Evolutionary conservation across 2,888 invertebrate species (phyloP), one percentile per base, ranked within the genome.

Genomic region (Celastrina argiolus): DNA sequence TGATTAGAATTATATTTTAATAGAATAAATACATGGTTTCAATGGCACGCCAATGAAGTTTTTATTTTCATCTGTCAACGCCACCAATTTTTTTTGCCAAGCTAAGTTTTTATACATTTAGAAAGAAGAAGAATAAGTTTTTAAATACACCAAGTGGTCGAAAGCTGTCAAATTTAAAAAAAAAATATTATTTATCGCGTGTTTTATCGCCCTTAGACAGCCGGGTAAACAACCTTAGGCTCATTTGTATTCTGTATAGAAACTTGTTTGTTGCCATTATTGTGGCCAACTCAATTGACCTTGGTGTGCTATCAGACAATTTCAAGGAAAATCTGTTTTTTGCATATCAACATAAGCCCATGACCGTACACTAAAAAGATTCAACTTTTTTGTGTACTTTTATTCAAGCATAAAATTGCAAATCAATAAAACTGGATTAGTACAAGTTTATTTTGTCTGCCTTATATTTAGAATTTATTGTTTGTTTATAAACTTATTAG

Each of bases 241-340:
- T 51, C 51, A 51, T 51, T 51, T 16, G 51, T 51, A 51, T 51
- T 51, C 51, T 41, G 28, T 41, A 26, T 41, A 63, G 22, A 41
- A 63, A 41, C 63, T 26, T 63, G 63, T 51, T 51, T 26, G 51
- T 51, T 14, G 22, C 51, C 51, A 51, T 51, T 51, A 51, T 22
- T 26, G 12, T 26, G 12, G 7, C 51, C 51, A 26, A 45, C 45
- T 45, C 18, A 26, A 36, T 51, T 51, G 51, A 51, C 51, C 51
- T 51, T 51, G 51, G 51, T 22, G 51, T 22, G 51, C 10, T 22
- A 51, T 51, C 22, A 51, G 22, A 45, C 36, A 36, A 36, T 36
- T 10, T 36, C 36, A 36, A 51, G 22, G 14, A 51, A 51, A 51
- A 26, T 22, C 22, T 5, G 22, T 26, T 51, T 51, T 51, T 22